Conservation (phyloP, 2,888 invertebrate species). For the Sicus ferrugineus region DNA sequence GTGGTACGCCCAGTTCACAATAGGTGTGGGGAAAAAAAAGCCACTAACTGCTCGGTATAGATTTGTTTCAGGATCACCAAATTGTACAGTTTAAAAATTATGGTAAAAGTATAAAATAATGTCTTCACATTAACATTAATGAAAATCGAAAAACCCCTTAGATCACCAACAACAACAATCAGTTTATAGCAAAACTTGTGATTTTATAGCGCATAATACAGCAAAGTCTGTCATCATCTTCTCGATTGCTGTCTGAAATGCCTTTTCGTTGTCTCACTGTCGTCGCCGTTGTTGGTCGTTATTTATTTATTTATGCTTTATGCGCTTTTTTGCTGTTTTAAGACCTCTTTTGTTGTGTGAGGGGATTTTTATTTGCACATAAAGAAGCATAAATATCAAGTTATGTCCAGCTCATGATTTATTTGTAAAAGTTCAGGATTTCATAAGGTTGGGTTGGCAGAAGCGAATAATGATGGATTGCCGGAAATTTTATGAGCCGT, state of each 20-base stretch:
- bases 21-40: too few relatives aligned
- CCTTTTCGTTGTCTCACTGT: too few relatives aligned
- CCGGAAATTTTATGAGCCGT: too few relatives aligned
- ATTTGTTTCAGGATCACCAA: too few relatives aligned
- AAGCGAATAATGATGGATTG: background rate
- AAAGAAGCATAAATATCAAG: conserved; percentile 52
- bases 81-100: too few relatives aligned
- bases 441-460: background rate
- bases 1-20: too few relatives aligned
- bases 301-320: conserved; percentile 9
- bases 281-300: background rate
- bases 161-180: background rate
- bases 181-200: conserved; percentile 32
- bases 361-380: conserved; percentile 48
- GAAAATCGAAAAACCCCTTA: conserved; percentile 36
- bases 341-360: conserved; percentile 34
- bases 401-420: conserved; percentile 39
- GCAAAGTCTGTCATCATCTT: too few relatives aligned
- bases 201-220: too few relatives aligned
- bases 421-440: background rate
- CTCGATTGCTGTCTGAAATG: too few relatives aligned
- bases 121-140: too few relatives aligned
- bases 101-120: too few relatives aligned
- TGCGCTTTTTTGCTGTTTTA: background rate
- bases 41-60: too few relatives aligned